Base-by-base conservation (phyloP, 2,797 vertebrate species). In the Pyrocephalus nanus region DNA sequence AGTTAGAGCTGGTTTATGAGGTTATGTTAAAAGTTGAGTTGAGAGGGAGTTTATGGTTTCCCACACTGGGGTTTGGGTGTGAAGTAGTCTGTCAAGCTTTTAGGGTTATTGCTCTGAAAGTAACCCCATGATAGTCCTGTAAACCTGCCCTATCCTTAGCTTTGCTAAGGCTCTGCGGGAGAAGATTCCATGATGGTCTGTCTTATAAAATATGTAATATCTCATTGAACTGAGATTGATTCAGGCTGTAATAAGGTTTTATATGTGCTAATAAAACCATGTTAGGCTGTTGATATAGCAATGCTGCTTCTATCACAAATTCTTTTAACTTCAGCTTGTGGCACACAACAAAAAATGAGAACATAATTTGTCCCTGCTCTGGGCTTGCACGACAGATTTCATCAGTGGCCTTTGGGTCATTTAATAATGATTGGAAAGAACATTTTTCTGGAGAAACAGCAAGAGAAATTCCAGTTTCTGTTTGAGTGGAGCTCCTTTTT, bases 161-260 rank as follows among this genome's bases (percentile, higher is more conserved):
- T 77, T 22, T 55, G 77, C 55, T 74, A 5, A 43, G 29, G 27
- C 38, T 48, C 65, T 64, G 17, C 3, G 26, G 60, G n/a, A 34
- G 32, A 80, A 75, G 19, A 60, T 21, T 42, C 40, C 22, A 10
- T 2, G 5, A 58, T 73, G 51, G 36, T 72, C 71, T 92, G 42
- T 50, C 42, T 76, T 53, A 61, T 83, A 82, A 92, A 86, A 78
- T 90, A 76, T 71, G 51, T 45, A 86, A 40, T 76, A 84, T 70
- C 45, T 92, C 69, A 73, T 72, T 51, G 71, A 67, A 61, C 11
- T 70, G 95, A 91, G 88, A 83, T 86, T 90, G 93, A 94, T 90
- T 90, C 57, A 72, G 86, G 34, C 80, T 91, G 38, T 89, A 77
- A 95, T 82, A 83, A 96, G 91, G 61, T 48, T 69, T 86, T 48